Conservation (phyloP, 2,113 vertebrate species). For the Leuciscus idus region DNA sequence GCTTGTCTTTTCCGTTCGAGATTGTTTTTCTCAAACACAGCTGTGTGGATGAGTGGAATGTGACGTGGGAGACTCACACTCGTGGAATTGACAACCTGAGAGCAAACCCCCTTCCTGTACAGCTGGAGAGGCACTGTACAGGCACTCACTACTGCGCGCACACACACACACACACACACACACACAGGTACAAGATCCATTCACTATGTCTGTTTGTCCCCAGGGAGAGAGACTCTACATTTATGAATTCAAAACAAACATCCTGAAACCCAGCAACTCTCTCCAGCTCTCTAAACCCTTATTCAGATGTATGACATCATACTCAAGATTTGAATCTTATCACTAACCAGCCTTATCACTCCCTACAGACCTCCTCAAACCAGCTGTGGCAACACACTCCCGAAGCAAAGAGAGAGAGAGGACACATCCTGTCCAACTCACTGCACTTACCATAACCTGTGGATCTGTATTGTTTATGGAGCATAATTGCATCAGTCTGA, state of each 20-base stretch:
- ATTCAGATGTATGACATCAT: slow-evolving; percentile 70
- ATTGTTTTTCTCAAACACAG: slow-evolving; percentile 60
- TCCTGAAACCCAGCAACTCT: slow-evolving; percentile 60
- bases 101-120: slow-evolving; percentile 72
- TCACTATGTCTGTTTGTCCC: neutral
- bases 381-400: slow-evolving; percentile 63
- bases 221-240: slow-evolving; percentile 67
- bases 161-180: neutral
- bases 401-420: slow-evolving; percentile 53
- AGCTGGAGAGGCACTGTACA: slow-evolving; percentile 68
- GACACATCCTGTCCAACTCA: slow-evolving; percentile 68
- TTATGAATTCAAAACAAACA: slow-evolving; percentile 64
- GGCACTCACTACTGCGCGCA: neutral
- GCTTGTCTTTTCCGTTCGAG: slow-evolving; percentile 45
- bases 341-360: slow-evolving; percentile 60
- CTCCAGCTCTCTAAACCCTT: slow-evolving; percentile 23
- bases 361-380: slow-evolving; percentile 55
- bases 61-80: slow-evolving; percentile 63
- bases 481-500: slow-evolving; percentile 51
- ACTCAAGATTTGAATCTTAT: slow-evolving; percentile 66
- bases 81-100: slow-evolving; percentile 67
- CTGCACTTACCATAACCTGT: slow-evolving; percentile 62
- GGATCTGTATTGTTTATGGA: slow-evolving; percentile 54
- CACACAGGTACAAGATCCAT: slow-evolving; percentile 20
- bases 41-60: slow-evolving; percentile 43